Evolutionary conservation across 2,113 vertebrate species (phyloP).

Genomic region (Phycodurus eques): DNA sequence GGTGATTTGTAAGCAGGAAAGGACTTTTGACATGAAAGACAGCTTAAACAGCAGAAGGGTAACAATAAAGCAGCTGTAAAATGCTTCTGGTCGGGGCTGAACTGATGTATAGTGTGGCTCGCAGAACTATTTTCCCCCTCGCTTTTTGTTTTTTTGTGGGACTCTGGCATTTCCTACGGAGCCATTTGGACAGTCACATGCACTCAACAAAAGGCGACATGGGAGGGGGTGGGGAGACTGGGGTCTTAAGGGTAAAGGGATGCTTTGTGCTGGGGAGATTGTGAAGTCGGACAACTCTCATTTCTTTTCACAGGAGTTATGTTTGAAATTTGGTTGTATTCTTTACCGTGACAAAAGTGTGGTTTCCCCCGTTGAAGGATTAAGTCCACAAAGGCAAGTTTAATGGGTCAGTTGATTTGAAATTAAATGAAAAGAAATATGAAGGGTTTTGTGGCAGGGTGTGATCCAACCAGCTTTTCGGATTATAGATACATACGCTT

Average conservation of each 20-base stretch:
- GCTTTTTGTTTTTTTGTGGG: constrained; percentile 24
- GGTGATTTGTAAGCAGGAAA: constrained; percentile 89
- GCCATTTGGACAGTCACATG: constrained; percentile 67
- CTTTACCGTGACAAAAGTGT: constrained; percentile 57
- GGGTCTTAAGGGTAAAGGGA: constrained; percentile 65
- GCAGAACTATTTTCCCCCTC: constrained; percentile 62
- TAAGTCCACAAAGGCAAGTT: constrained; percentile 50
- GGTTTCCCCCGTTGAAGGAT: constrained; percentile 51
- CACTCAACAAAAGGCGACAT: constrained; percentile 69
- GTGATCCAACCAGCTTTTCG: not conserved
- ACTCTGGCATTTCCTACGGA: constrained; percentile 67
- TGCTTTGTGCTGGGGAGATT: constrained; percentile 62
- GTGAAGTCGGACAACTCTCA: constrained; percentile 64
- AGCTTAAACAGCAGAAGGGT: constrained; percentile 82
- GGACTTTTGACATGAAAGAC: constrained; percentile 91
- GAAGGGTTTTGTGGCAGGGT: not conserved
- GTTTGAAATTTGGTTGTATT: constrained; percentile 58
- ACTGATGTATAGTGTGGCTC: constrained; percentile 64
- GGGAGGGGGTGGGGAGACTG: constrained; percentile 59
- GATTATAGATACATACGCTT: not conserved
- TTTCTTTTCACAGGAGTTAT: constrained; percentile 55
- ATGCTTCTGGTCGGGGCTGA: constrained; percentile 64
- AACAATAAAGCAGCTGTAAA: constrained; percentile 82
- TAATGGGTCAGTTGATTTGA: constrained; percentile 54
- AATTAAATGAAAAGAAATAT: constrained; percentile 16